These are phyloP conservation scores for Hemichromis elongatus DNA, from an alignment of 2,113 vertebrate genomes.

Conservation along the genomic window DNA sequence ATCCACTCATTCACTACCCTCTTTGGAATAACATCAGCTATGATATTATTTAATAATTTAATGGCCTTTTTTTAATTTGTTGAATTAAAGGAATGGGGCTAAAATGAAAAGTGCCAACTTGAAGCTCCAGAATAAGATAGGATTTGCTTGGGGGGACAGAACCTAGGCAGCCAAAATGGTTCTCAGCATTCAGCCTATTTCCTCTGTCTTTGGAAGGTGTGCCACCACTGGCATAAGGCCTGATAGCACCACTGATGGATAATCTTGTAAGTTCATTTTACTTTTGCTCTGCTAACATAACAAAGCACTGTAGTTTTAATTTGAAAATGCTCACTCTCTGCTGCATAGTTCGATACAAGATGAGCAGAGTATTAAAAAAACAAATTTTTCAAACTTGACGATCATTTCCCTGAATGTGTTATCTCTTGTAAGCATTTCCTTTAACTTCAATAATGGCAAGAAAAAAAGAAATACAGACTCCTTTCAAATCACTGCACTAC, in stretches of 20 bases:
- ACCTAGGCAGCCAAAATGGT: conserved; percentile 3
- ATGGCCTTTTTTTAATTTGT: neutral
- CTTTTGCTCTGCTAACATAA: conserved; percentile 1
- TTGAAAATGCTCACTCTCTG: neutral
- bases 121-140: neutral
- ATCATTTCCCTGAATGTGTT: neutral
- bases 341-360: neutral
- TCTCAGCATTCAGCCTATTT: conserved; percentile 16
- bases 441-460: neutral
- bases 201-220: conserved; percentile 11
- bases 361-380: neutral
- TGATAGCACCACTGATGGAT: conserved; percentile 9
- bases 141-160: neutral
- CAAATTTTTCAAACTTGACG: neutral
- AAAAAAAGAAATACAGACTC: neutral
- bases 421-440: neutral
- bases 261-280: conserved; percentile 2
- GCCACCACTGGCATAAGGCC: neutral
- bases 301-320: neutral
- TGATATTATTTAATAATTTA: neutral
- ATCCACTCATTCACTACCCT: neutral
- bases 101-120: neutral
- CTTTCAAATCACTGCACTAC: neutral
- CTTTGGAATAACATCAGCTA: neutral
- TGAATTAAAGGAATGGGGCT: neutral